These are phyloP conservation scores for Lagenorhynchus albirostris DNA, from an alignment of 2,113 vertebrate genomes.

Conservation along the genomic window DNA sequence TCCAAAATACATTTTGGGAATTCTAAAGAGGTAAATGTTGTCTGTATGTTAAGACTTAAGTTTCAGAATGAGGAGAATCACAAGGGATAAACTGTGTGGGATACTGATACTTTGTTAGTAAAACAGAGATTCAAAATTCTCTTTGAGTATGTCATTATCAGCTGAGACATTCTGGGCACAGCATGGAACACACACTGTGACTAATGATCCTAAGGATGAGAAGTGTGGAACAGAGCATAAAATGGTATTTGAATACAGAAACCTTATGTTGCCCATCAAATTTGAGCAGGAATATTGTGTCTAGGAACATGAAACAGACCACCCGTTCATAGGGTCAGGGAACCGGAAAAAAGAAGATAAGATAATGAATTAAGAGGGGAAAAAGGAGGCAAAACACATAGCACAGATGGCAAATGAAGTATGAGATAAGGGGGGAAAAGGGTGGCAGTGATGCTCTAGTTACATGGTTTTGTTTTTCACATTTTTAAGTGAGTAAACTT, in stretches of 20 bases:
- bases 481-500: constrained; percentile 25
- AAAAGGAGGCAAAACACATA: constrained; percentile 20
- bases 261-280: constrained; percentile 60
- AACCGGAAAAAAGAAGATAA: constrained; percentile 58
- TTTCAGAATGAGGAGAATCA: background rate
- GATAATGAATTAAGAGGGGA: constrained; percentile 41
- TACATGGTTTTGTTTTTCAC: background rate
- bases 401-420: background rate
- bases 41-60: background rate
- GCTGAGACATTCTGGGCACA: background rate
- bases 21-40: background rate
- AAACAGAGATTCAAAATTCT: constrained; percentile 3
- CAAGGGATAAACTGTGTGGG: background rate
- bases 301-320: constrained; percentile 75
- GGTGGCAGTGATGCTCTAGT: background rate
- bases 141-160: constrained; percentile 23
- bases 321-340: constrained; percentile 48
- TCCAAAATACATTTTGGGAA: background rate
- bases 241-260: constrained; percentile 1
- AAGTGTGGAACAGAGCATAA: constrained; percentile 49
- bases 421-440: background rate
- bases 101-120: background rate
- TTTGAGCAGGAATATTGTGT: constrained; percentile 70
- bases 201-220: constrained; percentile 16
- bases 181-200: constrained; percentile 1